A percentile compares a stretch with the other conserved stretches of the same genome.
phyloP scores from a whole-genome alignment of 1,140 invertebrate species.

The Trichonephila inaurata region DNA sequence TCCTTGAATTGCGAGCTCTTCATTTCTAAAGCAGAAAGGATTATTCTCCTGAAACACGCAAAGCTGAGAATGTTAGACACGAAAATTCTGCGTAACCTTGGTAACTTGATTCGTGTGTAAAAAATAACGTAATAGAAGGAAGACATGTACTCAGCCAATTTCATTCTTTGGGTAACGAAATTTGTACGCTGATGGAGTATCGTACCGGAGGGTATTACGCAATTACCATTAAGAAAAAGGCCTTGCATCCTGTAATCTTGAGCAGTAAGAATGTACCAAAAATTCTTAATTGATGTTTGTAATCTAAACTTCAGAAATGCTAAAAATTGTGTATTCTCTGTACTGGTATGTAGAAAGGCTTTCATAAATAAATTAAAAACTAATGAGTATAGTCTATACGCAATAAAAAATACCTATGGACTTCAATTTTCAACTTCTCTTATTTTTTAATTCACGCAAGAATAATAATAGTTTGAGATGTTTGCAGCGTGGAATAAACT shows the following conservation, averaged over 20 bases:
- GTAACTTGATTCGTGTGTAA: constrained; percentile 40
- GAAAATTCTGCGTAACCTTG: constrained; percentile 51
- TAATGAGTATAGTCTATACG: no score
- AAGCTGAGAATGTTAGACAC: constrained; percentile 45
- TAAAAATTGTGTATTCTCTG: no score
- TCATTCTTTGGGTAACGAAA: background rate
- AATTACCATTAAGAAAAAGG: background rate
- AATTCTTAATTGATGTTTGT: no score
- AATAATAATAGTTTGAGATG: no score
- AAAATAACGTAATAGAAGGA: background rate
- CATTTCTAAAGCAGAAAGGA: constrained; percentile 36
- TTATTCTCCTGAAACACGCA: constrained; percentile 56
- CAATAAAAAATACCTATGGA: no score
- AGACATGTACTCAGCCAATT: background rate
- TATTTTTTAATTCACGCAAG: no score
- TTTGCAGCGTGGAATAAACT: no score
- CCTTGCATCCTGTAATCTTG: background rate
- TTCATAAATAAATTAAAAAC: no score
- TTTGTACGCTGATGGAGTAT: background rate
- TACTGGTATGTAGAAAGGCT: no score
- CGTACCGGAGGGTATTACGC: background rate
- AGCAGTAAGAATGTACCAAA: background rate
- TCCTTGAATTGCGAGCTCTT: background rate
- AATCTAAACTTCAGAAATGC: no score
- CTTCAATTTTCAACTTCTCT: no score